Conservation (phyloP, 2,888 invertebrate species). For the Leucophenga montana region DNA sequence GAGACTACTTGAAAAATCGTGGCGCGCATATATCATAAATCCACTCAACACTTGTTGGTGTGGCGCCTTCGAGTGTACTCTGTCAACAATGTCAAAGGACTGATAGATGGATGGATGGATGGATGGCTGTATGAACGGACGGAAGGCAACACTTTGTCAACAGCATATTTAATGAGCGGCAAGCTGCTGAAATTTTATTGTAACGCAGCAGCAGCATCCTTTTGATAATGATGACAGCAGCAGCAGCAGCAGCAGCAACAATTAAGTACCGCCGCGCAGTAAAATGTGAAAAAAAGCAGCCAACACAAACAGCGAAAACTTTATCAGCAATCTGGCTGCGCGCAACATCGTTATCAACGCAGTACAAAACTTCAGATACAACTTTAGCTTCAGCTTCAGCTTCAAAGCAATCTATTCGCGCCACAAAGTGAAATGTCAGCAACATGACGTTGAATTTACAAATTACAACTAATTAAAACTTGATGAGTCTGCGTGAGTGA, state of each 20-base stretch:
- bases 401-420: conserved; percentile 14
- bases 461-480: conserved; percentile 70
- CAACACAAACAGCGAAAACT: conserved; percentile 29
- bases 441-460: conserved; percentile 63
- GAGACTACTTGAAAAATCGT: background rate
- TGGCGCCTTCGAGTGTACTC: background rate
- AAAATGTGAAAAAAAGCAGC: conserved; percentile 32
- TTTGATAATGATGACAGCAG: conserved; percentile 37
- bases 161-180: conserved; percentile 4
- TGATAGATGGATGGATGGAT: background rate
- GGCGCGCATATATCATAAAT: too few relatives aligned
- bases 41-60: too few relatives aligned
- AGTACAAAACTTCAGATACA: conserved; percentile 43
- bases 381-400: conserved; percentile 33
- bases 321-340: conserved; percentile 62
- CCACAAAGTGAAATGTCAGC: conserved; percentile 28
- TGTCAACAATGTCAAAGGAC: conserved; percentile 2
- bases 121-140: too few relatives aligned
- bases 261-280: background rate
- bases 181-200: conserved; percentile 1
- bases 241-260: background rate
- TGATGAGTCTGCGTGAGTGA: conserved; percentile 68
- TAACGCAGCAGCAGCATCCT: conserved; percentile 27
- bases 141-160: background rate
- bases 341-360: conserved; percentile 45